Evolutionary conservation across 1,140 invertebrate genomes (phyloP).

Genomic region (Myzus persicae): DNA sequence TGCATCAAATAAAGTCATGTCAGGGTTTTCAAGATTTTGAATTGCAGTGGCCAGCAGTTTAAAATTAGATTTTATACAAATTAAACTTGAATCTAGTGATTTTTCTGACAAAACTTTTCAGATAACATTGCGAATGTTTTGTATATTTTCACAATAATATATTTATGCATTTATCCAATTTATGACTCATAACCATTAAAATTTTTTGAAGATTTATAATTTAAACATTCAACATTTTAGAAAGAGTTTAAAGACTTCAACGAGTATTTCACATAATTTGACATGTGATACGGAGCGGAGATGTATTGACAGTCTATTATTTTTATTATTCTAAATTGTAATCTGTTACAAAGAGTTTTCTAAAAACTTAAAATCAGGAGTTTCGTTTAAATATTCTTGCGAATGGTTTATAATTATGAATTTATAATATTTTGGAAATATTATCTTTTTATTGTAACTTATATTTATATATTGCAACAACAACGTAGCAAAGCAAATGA

Average conservation of each 20-base stretch:
- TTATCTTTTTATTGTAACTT: background rate
- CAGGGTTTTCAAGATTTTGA: background rate
- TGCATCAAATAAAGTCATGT: background rate
- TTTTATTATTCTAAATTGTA: background rate
- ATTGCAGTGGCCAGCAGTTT: background rate
- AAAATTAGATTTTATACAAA: conserved; percentile 31
- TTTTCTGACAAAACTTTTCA: background rate
- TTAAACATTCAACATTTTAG: background rate
- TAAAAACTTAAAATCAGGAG: background rate
- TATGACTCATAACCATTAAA: background rate
- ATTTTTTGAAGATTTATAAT: background rate
- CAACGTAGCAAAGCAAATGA: background rate
- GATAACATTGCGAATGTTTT: background rate
- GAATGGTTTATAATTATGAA: background rate
- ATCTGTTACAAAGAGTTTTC: background rate
- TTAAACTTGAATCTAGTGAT: conserved; percentile 14
- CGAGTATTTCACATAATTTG: background rate
- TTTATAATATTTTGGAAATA: background rate
- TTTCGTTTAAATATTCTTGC: background rate
- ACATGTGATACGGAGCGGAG: background rate
- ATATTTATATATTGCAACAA: background rate
- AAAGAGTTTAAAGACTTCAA: background rate
- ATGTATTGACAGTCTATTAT: background rate
- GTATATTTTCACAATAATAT: conserved; percentile 18
- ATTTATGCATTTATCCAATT: too few species aligned